Evolutionary conservation across 2,888 invertebrate genomes (phyloP).

Genomic region (Barypeithes pellucidus): DNA sequence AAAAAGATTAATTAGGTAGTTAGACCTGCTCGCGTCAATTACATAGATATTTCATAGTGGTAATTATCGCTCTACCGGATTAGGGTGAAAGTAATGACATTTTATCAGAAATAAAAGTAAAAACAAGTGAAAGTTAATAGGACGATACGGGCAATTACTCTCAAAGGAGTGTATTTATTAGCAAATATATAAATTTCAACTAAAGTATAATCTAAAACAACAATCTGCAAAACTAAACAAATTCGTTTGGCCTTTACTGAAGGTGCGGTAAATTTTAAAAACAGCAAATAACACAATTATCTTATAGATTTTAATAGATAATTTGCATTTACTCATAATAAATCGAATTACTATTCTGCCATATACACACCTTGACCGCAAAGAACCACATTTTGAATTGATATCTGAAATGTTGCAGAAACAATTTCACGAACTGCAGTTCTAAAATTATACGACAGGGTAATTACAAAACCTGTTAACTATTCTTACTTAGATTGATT

Average conservation of each 20-base stretch:
- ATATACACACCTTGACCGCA: neutral
- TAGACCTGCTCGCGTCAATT: neutral
- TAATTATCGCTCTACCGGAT: neutral
- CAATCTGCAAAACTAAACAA: neutral
- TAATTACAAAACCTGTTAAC: conserved; percentile 1
- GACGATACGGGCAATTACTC: neutral
- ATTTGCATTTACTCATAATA: neutral
- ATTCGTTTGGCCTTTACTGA: neutral
- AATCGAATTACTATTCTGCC: too few species aligned
- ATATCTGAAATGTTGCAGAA: too few species aligned
- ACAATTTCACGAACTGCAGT: too few species aligned
- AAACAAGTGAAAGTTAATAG: neutral
- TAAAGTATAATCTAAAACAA: neutral
- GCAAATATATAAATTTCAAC: neutral
- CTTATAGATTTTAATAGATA: neutral
- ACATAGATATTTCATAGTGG: neutral
- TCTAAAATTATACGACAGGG: neutral
- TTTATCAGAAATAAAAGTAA: conserved; percentile 1
- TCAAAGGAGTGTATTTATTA: neutral
- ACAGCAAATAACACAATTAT: neutral
- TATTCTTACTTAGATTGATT: neutral
- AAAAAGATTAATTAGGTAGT: too few species aligned
- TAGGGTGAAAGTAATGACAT: conserved; percentile 3
- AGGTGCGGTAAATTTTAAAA: neutral
- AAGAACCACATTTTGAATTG: too few species aligned